Conservation (phyloP, 2,113 vertebrate species). For the Phaethornis superciliosus region DNA sequence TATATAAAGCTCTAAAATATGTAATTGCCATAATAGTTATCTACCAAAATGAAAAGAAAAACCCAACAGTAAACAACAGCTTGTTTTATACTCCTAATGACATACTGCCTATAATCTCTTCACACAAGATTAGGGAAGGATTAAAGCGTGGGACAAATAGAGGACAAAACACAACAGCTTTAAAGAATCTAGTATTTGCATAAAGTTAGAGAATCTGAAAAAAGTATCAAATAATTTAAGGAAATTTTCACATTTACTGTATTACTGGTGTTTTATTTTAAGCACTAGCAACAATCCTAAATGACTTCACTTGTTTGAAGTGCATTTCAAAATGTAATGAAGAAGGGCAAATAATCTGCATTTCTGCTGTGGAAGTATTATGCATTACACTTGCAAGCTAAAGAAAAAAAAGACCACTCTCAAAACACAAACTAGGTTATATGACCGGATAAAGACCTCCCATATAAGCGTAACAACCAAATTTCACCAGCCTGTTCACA, state of each 20-base stretch:
- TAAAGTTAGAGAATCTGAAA: neutral
- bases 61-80: conserved; percentile 44
- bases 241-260: neutral
- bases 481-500: neutral
- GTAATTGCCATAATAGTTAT: neutral
- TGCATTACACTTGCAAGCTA: neutral
- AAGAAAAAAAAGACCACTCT: neutral
- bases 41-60: neutral
- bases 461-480: neutral
- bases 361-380: neutral
- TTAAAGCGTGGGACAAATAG: conserved; percentile 70
- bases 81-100: conserved; percentile 44
- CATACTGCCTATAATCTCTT: conserved; percentile 58
- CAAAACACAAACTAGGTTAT: neutral
- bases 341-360: neutral
- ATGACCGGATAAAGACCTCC: neutral
- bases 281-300: neutral
- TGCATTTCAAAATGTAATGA: neutral
- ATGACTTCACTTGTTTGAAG: neutral
- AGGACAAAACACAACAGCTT: conserved; percentile 44
- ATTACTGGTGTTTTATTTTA: neutral
- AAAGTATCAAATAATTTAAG: neutral
- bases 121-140: conserved; percentile 63
- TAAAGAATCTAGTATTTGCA: neutral
- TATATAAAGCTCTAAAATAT: neutral